A percentile compares a stretch with the other conserved stretches of the same genome.
phyloP scores from a whole-genome alignment of 2,113 vertebrate genomes.

The Colius striatus region DNA sequence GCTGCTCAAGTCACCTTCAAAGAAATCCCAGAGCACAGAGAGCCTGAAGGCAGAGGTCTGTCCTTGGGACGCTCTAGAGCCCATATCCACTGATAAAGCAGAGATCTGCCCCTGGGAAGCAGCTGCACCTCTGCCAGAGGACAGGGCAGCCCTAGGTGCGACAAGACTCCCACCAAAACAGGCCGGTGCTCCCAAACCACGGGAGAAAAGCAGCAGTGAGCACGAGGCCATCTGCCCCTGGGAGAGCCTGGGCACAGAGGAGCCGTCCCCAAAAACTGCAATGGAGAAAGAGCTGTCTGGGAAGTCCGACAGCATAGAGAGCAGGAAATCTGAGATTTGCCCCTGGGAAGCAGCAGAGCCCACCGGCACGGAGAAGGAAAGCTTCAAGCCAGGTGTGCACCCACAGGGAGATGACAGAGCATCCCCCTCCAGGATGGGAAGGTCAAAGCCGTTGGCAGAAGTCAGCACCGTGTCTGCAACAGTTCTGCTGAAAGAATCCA shows the following conservation, averaged over 20 bases:
- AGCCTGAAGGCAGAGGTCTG: conserved; percentile 54
- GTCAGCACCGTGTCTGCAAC: accelerated
- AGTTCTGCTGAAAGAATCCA: not conserved
- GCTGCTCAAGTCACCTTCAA: not conserved
- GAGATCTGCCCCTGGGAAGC: not conserved
- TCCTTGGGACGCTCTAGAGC: conserved; percentile 21
- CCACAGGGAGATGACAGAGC: conserved; percentile 10
- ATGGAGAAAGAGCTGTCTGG: not conserved
- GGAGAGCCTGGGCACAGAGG: not conserved
- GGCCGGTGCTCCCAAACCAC: not conserved
- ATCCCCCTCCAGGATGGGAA: accelerated
- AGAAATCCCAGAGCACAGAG: not conserved
- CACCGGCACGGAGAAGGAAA: not conserved
- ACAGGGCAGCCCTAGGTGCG: not conserved
- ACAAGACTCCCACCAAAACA: accelerated
- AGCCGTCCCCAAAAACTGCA: not conserved
- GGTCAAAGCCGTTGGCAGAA: not conserved
- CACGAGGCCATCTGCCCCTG: conserved; percentile 6
- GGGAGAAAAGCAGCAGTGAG: not conserved
- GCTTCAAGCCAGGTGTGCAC: conserved; percentile 32
- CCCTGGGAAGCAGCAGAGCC: conserved; percentile 69
- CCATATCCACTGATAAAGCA: conserved; percentile 12
- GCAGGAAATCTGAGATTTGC: conserved; percentile 28
- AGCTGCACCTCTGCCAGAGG: not conserved
- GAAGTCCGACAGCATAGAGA: not conserved